These are phyloP conservation scores for Lepus europaeus DNA, from an alignment of 2,113 vertebrate genomes.

Conservation along the genomic window DNA sequence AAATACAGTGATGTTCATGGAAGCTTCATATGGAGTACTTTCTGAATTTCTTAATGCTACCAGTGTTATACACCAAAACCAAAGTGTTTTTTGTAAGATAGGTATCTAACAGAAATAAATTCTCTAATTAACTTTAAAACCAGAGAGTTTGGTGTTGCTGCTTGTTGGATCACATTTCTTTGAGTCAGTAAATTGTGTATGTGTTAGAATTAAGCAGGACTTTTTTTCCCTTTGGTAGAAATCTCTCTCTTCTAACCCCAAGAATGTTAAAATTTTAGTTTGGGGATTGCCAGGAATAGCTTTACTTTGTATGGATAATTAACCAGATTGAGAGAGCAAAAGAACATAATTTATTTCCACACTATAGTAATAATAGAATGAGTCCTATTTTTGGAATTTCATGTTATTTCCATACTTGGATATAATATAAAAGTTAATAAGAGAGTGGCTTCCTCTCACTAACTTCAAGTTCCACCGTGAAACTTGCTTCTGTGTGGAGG, in stretches of 20 bases:
- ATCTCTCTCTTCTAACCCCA: constrained; percentile 76
- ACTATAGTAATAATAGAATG: constrained; percentile 85
- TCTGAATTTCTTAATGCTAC: constrained; percentile 78
- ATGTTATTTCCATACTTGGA: constrained; percentile 83
- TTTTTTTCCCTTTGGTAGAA: constrained; percentile 78
- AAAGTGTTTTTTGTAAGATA: constrained; percentile 74
- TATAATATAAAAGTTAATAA: constrained; percentile 83
- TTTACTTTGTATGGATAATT: constrained; percentile 86
- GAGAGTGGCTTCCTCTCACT: constrained; percentile 81
- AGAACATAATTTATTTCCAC: constrained; percentile 80
- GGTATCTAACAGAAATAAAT: constrained; percentile 78
- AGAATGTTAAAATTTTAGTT: constrained; percentile 76
- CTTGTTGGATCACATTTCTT: constrained; percentile 70
- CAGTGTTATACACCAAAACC: constrained; percentile 68
- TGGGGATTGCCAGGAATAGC: constrained; percentile 84
- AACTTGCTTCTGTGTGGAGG: constrained; percentile 49
- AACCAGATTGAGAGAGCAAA: constrained; percentile 78
- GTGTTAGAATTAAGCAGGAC: constrained; percentile 78
- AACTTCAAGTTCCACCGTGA: constrained; percentile 72
- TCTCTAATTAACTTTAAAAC: constrained; percentile 82
- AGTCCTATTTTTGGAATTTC: constrained; percentile 84
- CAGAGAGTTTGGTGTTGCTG: constrained; percentile 72
- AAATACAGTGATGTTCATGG: constrained; percentile 63
- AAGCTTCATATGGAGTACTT: constrained; percentile 77
- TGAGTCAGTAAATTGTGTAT: constrained; percentile 71